phyloP scores from a whole-genome alignment of 92 coral and sea anemone genomes.

The Zoanthus gigantus region DNA sequence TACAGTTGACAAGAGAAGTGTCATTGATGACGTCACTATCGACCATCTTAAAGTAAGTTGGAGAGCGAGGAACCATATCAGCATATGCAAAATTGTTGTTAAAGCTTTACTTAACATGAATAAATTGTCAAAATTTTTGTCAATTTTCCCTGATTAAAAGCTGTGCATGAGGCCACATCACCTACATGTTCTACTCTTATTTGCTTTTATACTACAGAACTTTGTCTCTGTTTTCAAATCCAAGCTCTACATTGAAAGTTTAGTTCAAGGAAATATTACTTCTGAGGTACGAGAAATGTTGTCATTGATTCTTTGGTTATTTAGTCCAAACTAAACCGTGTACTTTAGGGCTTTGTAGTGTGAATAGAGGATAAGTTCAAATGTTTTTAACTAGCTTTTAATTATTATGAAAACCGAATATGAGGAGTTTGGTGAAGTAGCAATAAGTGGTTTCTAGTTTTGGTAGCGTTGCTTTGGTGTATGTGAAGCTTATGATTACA shows the following conservation, averaged over 20 bases:
- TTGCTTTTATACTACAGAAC: conserved; percentile 56
- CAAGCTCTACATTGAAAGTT: conserved; percentile 81
- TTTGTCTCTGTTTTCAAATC: conserved; percentile 79
- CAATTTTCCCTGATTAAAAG: neutral
- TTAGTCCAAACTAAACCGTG: neutral
- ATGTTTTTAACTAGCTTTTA: neutral
- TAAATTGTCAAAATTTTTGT: neutral
- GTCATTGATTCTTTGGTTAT: no score
- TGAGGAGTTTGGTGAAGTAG: neutral
- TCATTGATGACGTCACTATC: conserved; percentile 69
- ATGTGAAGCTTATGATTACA: neutral
- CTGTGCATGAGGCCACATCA: neutral
- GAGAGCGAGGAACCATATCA: neutral
- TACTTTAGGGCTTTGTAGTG: neutral
- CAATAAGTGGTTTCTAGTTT: neutral
- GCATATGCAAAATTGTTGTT: neutral
- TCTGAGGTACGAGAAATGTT: conserved; percentile 50
- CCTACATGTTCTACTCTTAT: neutral
- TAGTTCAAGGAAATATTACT: conserved; percentile 88
- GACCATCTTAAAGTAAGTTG: conserved; percentile 66
- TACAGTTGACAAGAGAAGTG: conserved; percentile 77
- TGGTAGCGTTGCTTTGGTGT: neutral
- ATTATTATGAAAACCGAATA: neutral
- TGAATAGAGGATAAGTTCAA: neutral
- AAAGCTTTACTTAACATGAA: neutral